A percentile compares a stretch with the other conserved stretches of the same genome.
Evolutionary conservation across 2,113 vertebrate genomes (phyloP).

Genomic region (Chaenocephalus aceratus): DNA sequence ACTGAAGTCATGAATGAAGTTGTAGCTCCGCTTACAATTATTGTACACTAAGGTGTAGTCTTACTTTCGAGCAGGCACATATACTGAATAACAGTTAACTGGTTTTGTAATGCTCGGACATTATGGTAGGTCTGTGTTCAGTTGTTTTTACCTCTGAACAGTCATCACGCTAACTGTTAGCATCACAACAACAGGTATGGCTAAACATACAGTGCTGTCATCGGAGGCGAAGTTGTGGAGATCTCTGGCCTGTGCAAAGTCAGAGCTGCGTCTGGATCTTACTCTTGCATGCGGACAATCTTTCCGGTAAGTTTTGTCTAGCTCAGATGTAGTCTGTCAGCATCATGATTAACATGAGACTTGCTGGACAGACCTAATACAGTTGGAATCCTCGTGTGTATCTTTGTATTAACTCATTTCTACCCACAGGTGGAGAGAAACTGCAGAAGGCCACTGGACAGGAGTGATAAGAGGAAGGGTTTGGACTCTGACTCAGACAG

Average conservation of each 20-base stretch:
- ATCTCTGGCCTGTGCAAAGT: constrained; percentile 82
- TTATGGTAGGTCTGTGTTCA: not conserved
- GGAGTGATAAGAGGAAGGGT: constrained; percentile 89
- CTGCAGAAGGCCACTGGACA: constrained; percentile 89
- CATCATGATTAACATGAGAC: not conserved
- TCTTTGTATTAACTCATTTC: constrained; percentile 1
- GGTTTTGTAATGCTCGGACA: not conserved
- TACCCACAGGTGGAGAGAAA: constrained; percentile 90
- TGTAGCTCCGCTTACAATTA: not conserved
- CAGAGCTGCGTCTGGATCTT: constrained; percentile 91
- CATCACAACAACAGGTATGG: constrained; percentile 67
- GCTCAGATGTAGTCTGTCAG: not conserved
- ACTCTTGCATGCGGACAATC: constrained; percentile 91
- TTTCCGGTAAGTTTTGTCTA: constrained; percentile 86
- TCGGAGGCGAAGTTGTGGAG: constrained; percentile 83
- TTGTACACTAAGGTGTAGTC: not conserved
- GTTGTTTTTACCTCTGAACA: not conserved
- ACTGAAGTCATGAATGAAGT: not conserved
- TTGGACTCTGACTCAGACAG: constrained; percentile 93
- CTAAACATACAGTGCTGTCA: constrained; percentile 80
- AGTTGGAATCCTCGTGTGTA: not conserved
- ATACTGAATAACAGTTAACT: not conserved
- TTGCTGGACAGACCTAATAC: not conserved
- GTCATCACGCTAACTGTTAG: not conserved
- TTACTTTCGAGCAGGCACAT: not conserved